Conservation (phyloP, 37 sponge, comb jelly and placozoan species). For the Cladorhizidae sp. region DNA sequence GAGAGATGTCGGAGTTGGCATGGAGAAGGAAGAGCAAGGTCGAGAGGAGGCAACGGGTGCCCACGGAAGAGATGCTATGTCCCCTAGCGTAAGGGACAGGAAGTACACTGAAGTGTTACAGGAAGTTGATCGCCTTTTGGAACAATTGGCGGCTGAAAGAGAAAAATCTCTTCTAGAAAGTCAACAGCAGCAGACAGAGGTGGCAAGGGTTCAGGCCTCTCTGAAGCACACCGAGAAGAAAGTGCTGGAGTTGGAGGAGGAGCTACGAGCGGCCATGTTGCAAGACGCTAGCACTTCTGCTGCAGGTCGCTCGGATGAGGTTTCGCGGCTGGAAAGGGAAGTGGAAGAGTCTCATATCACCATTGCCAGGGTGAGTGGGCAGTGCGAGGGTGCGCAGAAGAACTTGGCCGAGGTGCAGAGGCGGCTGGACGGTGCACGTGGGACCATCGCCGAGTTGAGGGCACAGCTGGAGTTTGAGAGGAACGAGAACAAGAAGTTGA, state of each 20-base stretch:
- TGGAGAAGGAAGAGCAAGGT: conserved; percentile 21
- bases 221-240: conserved; percentile 24
- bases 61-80: neutral
- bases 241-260: conserved; percentile 26
- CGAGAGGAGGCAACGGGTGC: too few species aligned
- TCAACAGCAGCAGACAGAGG: conserved; percentile 23
- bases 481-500: conserved; percentile 25
- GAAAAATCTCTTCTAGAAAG: conserved; percentile 34
- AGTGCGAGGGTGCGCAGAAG: conserved; percentile 21
- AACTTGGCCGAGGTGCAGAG: neutral
- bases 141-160: conserved; percentile 42
- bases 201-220: conserved; percentile 14
- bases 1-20: conserved; percentile 32
- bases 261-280: conserved; percentile 33
- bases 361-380: conserved; percentile 21
- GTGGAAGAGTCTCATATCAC: conserved; percentile 27
- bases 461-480: conserved; percentile 26
- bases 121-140: conserved; percentile 38
- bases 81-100: neutral
- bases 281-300: conserved; percentile 18
- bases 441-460: conserved; percentile 35
- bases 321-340: conserved; percentile 21
- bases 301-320: conserved; percentile 5
- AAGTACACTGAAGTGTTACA: conserved; percentile 28
- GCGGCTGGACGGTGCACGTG: conserved; percentile 31